Evolutionary conservation across 2,797 vertebrate species (phyloP), one percentile per base, ranked within the genome.

Genomic region (Chrosomus eos): DNA sequence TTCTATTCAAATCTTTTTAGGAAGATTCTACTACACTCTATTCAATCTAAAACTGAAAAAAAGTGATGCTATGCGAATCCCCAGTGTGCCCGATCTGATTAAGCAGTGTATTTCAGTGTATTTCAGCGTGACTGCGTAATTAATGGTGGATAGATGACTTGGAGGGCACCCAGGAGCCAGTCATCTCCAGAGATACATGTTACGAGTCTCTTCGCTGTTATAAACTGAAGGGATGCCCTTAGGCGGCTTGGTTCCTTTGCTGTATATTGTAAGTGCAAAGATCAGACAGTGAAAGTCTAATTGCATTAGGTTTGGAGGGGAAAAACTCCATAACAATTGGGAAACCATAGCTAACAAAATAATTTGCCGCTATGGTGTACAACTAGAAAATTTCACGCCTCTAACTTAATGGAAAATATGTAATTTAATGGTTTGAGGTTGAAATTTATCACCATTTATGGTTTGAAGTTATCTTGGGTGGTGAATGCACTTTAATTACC

Each of bases 161-260:
- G 64, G 74, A 86, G 48, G 19, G 51, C 33, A 62, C 80, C 75
- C 85, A 71, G 74, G 80, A 76, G 53, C 73, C 74, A 86, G 80
- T 62, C 82, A 84, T 84, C 82, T 78, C 66, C 64, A 48, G 82
- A 78, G 82, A 84, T 67, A 5, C 82, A 84, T 77, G 82, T 78
- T 84, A 84, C 33, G 66, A 78, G 75, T 84, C 38, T 84, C 43
- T 78, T 78, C 51, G 19, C 80, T 82, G 72, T 70, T 81, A 71
- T 26, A 82, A 86, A 86, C 51, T 64, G 53, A 77, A 77, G 60
- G 64, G 38, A 60, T 62, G 38, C 66, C 85, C 55, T 82, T 28
- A 36, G 85, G 62, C 14, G 11, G 64, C 40, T 75, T n/a, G 64
- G 31, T 70, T 70, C 31, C 74, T 53, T 31, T 82, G 43, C 55